These are phyloP conservation scores for Burhinus oedicnemus DNA, from an alignment of 2,113 vertebrate species.

Conservation along the genomic window DNA sequence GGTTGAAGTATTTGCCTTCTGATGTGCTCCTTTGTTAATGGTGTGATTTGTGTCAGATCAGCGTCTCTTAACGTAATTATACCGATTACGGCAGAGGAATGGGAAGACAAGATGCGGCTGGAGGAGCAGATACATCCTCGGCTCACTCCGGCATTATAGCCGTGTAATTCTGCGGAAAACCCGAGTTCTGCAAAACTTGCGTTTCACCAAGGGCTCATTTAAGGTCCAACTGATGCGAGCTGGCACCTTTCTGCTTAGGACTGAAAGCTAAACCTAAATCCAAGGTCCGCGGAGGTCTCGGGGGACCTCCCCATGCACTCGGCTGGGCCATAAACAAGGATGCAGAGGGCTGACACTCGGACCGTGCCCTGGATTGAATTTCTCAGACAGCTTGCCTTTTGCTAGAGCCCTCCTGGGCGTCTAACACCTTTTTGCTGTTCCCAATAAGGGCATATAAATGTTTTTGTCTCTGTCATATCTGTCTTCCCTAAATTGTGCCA, in stretches of 20 bases:
- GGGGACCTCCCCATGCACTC: too few relatives aligned
- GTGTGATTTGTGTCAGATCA: slow-evolving; percentile 25
- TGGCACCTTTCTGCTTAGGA: neutral
- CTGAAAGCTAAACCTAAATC: neutral
- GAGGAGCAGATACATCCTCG: neutral
- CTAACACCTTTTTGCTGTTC: neutral
- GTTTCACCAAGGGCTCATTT: accelerated
- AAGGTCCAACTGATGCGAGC: neutral
- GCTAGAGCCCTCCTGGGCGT: neutral
- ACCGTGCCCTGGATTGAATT: neutral
- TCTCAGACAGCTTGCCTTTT: neutral
- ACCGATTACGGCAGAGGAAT: neutral
- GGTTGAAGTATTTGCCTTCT: slow-evolving; percentile 18
- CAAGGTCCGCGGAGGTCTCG: accelerated
- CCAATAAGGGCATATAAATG: neutral
- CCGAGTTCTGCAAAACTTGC: neutral
- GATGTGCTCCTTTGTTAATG: neutral
- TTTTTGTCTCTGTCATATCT: slow-evolving; percentile 21
- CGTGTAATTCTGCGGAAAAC: neutral
- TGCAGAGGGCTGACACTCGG: neutral
- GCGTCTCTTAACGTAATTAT: neutral
- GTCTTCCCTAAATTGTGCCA: slow-evolving; percentile 17
- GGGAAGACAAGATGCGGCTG: neutral
- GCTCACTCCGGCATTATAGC: accelerated
- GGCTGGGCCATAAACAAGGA: neutral